Base-by-base conservation (phyloP, 2,797 vertebrate genomes). In the Macropodus opercularis region DNA sequence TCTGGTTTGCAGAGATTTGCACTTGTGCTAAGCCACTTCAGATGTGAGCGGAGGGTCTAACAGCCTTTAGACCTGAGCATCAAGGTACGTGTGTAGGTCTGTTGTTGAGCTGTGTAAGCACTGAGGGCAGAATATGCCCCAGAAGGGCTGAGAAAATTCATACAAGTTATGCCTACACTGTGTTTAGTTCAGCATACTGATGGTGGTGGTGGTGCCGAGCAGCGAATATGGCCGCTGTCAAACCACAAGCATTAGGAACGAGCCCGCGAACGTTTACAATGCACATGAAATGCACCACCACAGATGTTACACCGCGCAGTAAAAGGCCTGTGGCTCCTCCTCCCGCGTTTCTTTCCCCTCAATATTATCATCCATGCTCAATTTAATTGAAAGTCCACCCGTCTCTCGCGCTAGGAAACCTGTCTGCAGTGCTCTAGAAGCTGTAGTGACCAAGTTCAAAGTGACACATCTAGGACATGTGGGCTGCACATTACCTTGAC, bases 401-500 rank as follows among this genome's bases (percentile, higher is more conserved):
- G 1, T 49, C 56, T 55, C 49, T 65, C 70, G 54, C 29, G 50
- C 69, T 49, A 60, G 67, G 75, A 79, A 39, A 77, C 63, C 77
- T 80, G 71, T 80, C 80, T 62, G 68, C 12, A 6, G 39, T 43
- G 59, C 73, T 73, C 74, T 56, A 49, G 71, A 78, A 64, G 63
- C 71, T 24, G 52, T 21, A 23, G 66, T 63, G 92, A 94, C 90
- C 92, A 90, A 95, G 94, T 96, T 96, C 94, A 93, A 95, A 95
- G 94, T 95, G 95, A 96, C 95, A 96, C 93, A 91, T 80, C 63
- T 31, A 79, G 90, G 94, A 96, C 93, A 94, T 93, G 93, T 89
- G 91, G 91, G 92, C 92, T 85, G 92, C 92, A 94, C 94, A 96
- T 95, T 95, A 95, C 94, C 94, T 94, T 96, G 95, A 95, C 94